Percentiles rank a stretch among this genome's conserved stretches.
Conservation (phyloP, 2,797 vertebrate genomes). For the Lindbergichthys nudifrons region DNA sequence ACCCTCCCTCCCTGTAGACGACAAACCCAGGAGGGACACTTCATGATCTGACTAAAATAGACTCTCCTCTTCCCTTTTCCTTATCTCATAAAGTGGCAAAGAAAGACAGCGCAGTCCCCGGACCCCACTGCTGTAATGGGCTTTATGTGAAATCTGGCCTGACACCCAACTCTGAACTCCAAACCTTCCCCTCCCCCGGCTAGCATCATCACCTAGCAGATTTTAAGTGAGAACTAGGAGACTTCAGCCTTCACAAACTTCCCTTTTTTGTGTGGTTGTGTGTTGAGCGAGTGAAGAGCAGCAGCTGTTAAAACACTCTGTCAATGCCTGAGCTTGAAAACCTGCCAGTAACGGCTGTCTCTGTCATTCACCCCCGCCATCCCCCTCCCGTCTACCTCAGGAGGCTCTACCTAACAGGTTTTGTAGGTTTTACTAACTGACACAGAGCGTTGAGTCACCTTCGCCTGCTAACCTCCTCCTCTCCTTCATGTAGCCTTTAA, state of each 20-base stretch:
- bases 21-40: slow-evolving; percentile 39
- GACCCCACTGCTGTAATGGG: slow-evolving; percentile 59
- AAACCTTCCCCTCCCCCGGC: slow-evolving; percentile 31
- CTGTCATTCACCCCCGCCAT: slow-evolving; percentile 35
- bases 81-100: slow-evolving; percentile 39
- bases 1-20: slow-evolving; percentile 24
- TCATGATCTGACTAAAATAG: slow-evolving; percentile 49
- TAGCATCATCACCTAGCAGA: slow-evolving; percentile 51
- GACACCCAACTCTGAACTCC: slow-evolving; percentile 51
- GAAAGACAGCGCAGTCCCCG: slow-evolving; percentile 38
- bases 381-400: slow-evolving; percentile 36
- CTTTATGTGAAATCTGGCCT: slow-evolving; percentile 37
- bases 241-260: slow-evolving; percentile 60
- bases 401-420: slow-evolving; percentile 77
- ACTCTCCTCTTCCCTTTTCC: slow-evolving; percentile 17
- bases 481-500: slow-evolving; percentile 32
- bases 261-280: slow-evolving; percentile 27
- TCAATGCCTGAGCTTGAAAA: slow-evolving; percentile 78
- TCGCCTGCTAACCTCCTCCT: slow-evolving; percentile 41
- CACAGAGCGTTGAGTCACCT: slow-evolving; percentile 66
- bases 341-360: slow-evolving; percentile 84
- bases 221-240: slow-evolving; percentile 50
- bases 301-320: slow-evolving; percentile 84
- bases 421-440: slow-evolving; percentile 76
- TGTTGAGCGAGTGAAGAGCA: slow-evolving; percentile 65